Evolutionary conservation across 2,797 vertebrate species (phyloP).

Genomic region (Microctenopoma steveboyesi): DNA sequence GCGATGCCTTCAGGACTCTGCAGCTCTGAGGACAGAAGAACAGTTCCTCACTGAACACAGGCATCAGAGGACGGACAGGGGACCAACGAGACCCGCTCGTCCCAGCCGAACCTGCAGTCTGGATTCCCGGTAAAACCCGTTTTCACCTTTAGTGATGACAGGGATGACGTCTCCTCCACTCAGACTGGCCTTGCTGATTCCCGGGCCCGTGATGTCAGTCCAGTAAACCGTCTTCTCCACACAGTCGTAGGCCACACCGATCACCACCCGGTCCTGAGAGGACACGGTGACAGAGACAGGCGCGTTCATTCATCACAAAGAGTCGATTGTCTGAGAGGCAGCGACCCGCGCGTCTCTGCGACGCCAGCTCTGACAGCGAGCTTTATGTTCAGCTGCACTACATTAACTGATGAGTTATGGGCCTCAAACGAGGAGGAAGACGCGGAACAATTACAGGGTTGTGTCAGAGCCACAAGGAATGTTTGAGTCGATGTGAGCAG

Average conservation of each 20-base stretch:
- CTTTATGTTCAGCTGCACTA: conserved; percentile 3
- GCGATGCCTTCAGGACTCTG: conserved; percentile 94
- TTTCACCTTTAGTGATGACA: conserved; percentile 85
- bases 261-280: conserved; percentile 89
- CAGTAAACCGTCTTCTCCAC: conserved; percentile 92
- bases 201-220: conserved; percentile 91
- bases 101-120: no score
- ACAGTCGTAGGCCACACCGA: conserved; percentile 92
- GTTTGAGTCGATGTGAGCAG: neutral
- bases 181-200: conserved; percentile 88
- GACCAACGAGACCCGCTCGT: no score
- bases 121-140: no score
- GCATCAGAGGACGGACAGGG: no score
- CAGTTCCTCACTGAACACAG: neutral
- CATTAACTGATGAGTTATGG: neutral
- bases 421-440: neutral
- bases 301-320: conserved; percentile 24
- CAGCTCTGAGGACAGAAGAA: conserved; percentile 79
- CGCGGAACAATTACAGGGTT: conserved; percentile 4
- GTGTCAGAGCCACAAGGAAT: conserved; percentile 9
- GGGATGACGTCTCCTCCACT: conserved; percentile 83
- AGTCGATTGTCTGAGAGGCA: conserved; percentile 13
- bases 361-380: neutral
- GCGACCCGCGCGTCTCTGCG: neutral
- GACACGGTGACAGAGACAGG: neutral